Evolutionary conservation across 2,888 invertebrate genomes (phyloP), one percentile per base, ranked within the genome.

Genomic region (Netelia virgata): DNA sequence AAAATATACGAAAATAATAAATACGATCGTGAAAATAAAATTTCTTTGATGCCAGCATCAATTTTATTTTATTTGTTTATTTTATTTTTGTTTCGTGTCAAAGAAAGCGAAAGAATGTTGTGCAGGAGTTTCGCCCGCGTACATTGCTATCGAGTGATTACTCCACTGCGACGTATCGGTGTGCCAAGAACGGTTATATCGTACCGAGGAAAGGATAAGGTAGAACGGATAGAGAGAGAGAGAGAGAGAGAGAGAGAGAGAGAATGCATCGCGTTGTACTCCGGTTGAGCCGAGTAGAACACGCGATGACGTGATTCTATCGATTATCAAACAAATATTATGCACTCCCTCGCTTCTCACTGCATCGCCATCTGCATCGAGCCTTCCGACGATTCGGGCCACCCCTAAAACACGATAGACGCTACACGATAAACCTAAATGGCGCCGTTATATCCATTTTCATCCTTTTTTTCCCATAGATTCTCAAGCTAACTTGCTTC

Each of bases 301-400:
- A 92, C 92, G 92, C 92, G 91, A 92, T 92, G 91, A 91, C 92
- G 92, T 92, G 92, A 91, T 92, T 90, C 90, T 90, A 92, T 92
- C 91, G 92, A 92, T 92, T 92, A 92, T 91, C 91, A 91, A 91
- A 92, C 91, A 91, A 92, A 92, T 92, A 92, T 92, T 92, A 91
- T 92, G 89, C 91, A 88, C 88, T 89, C 88, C 89, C 89, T 87
- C 86, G 82, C 68, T 84, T 78, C 89, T 87, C 82, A 84, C 86
- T 86, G 86, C 80, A 82, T 68, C 66, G 66, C 83, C 77, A 86
- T 83, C 85, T 81, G 86, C 83, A 86, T 82, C 64, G 80, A 75
- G 68, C 68, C 83, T 69, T 76, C 66, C 68, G 28, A 68, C 70
- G 72, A 84, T 84, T 76, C 72, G 66, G 63, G 14, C 20, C 16